Conservation (phyloP, 2,888 invertebrate genomes). For the Phania funesta region DNA sequence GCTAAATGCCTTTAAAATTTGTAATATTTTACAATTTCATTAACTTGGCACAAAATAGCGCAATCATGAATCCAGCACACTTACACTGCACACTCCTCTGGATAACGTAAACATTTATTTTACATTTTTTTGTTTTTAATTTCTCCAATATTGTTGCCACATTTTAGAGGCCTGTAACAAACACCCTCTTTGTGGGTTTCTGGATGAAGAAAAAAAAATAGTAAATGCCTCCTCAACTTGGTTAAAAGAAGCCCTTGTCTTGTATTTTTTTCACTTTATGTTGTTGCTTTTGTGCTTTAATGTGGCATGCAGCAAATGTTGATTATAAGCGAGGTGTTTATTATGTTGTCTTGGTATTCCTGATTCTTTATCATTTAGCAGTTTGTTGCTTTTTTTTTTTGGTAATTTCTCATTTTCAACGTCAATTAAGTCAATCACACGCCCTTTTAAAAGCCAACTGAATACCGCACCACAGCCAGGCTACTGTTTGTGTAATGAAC, state of each 20-base stretch:
- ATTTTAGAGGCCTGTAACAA: conserved; percentile 24
- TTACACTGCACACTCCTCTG: conserved; percentile 26
- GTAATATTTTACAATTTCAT: conserved; percentile 67
- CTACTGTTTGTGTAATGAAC: conserved; percentile 50
- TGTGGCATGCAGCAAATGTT: conserved; percentile 41
- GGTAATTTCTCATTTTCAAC: conserved; percentile 80
- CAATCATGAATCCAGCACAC: conserved; percentile 46
- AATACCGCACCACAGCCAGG: conserved; percentile 25
- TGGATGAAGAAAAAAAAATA: background rate
- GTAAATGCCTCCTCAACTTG: conserved; percentile 45
- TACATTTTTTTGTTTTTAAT: conserved; percentile 3
- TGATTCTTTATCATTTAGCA: conserved; percentile 51
- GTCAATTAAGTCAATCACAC: conserved; percentile 81
- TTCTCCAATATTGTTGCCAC: conserved; percentile 29
- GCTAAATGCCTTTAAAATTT: conserved; percentile 61
- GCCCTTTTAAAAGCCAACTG: conserved; percentile 75
- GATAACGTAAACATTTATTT: conserved; percentile 23
- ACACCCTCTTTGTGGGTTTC: conserved; percentile 43
- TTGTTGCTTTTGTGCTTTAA: conserved; percentile 23
- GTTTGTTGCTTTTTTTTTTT: conserved; percentile 69
- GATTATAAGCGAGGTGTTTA: conserved; percentile 63
- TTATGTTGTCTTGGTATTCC: conserved; percentile 66
- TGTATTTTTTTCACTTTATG: background rate
- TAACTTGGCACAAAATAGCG: conserved; percentile 50
- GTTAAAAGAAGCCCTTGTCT: conserved; percentile 38